Evolutionary conservation across 2,113 vertebrate genomes (phyloP).

Genomic region (Coracopsis vasa): DNA sequence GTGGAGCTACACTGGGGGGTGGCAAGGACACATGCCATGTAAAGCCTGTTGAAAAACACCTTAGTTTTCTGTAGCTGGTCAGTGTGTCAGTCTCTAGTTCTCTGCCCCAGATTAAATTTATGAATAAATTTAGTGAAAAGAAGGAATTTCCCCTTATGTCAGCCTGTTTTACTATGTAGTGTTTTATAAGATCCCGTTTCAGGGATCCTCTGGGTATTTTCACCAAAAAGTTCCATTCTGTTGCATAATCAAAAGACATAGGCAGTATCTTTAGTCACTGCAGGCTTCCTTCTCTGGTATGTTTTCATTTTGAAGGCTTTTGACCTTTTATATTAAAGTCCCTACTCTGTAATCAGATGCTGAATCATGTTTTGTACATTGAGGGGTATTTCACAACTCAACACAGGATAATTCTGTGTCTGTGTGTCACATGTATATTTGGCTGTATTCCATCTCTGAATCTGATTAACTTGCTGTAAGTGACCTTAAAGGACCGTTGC

Average conservation of each 20-base stretch:
- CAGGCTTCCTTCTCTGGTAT: neutral
- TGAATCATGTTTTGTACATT: neutral
- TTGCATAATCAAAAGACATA: neutral
- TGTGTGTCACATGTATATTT: neutral
- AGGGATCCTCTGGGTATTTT: neutral
- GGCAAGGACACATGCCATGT: neutral
- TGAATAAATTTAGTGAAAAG: neutral
- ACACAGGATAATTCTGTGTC: neutral
- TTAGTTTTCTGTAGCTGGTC: neutral
- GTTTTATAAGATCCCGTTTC: neutral
- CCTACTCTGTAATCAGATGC: neutral
- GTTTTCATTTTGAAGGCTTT: neutral
- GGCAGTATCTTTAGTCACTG: neutral
- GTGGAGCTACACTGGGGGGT: fast-evolving
- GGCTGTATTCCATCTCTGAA: neutral
- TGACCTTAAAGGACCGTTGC: neutral
- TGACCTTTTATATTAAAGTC: neutral
- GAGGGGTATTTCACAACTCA: neutral
- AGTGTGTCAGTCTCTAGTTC: neutral
- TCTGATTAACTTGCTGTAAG: neutral
- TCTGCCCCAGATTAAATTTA: neutral
- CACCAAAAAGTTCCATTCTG: neutral
- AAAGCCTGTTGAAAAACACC: neutral
- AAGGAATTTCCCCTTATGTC: neutral
- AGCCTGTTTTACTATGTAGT: neutral